phyloP scores from a whole-genome alignment of 2,888 invertebrate genomes.

The Lamproptera curius region DNA sequence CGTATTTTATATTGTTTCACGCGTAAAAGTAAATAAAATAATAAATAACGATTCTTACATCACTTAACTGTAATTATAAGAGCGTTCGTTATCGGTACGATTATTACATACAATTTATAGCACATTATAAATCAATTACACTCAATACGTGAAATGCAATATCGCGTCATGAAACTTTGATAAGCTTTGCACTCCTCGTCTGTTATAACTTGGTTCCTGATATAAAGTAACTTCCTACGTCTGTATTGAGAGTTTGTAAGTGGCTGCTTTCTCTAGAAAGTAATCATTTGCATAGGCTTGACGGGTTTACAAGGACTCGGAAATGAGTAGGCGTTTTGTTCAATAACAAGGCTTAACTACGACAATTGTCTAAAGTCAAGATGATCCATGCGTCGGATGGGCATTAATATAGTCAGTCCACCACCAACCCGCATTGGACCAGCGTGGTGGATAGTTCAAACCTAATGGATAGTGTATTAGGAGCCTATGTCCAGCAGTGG shows the following conservation, averaged over 20 bases:
- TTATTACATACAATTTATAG: conserved; percentile 34
- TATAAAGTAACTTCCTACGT: conserved; percentile 3
- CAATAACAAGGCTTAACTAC: too few species aligned
- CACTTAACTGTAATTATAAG: not conserved
- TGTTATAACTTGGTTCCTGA: conserved; percentile 5
- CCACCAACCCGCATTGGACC: too few species aligned
- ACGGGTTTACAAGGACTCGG: not conserved
- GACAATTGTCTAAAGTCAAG: too few species aligned
- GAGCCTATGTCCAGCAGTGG: too few species aligned
- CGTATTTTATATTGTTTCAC: too few species aligned
- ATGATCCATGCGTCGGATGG: too few species aligned
- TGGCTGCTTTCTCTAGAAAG: conserved; percentile 13
- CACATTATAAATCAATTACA: conserved; percentile 46
- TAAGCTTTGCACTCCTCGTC: conserved; percentile 25
- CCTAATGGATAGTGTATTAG: too few species aligned
- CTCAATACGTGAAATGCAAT: conserved; percentile 26
- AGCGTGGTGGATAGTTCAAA: too few species aligned
- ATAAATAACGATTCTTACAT: not conserved
- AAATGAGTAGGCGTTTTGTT: conserved; percentile 9
- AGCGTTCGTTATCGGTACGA: conserved; percentile 7
- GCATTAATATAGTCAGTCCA: too few species aligned
- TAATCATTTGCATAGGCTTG: conserved; percentile 16
- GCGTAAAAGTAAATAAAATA: too few species aligned
- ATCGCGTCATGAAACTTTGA: conserved; percentile 33
- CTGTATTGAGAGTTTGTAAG: not conserved